Percentiles rank a stretch among this genome's conserved stretches.
Evolutionary conservation across 2,113 vertebrate genomes (phyloP).

Genomic region (Aramus guarauna): DNA sequence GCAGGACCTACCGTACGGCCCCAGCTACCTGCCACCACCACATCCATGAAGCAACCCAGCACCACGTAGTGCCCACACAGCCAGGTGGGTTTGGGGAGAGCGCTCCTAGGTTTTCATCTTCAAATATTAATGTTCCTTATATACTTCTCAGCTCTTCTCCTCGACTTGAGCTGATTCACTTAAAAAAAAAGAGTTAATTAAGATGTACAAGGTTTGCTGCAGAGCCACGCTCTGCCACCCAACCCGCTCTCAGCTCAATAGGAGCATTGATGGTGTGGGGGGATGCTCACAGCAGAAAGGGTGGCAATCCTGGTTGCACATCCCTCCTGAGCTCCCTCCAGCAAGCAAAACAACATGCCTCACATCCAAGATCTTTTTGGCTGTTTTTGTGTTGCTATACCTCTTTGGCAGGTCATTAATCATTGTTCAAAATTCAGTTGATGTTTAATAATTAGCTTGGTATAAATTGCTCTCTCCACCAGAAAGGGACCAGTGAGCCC

Average conservation of each 20-base stretch:
- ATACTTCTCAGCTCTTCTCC: background rate
- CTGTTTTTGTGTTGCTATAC: background rate
- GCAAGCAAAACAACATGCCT: background rate
- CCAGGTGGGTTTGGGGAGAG: background rate
- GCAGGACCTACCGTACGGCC: background rate
- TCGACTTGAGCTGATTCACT: background rate
- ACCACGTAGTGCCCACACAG: fast-evolving
- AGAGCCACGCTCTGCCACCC: constrained; percentile 10
- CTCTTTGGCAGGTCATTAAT: background rate
- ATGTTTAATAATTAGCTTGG: background rate
- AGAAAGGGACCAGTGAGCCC: background rate
- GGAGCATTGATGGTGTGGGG: background rate
- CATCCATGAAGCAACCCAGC: background rate
- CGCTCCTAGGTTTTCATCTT: background rate
- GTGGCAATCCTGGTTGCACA: background rate
- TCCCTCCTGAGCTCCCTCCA: background rate
- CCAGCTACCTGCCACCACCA: background rate
- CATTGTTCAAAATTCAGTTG: background rate
- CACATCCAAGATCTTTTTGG: background rate
- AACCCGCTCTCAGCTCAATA: background rate
- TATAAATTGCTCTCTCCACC: background rate
- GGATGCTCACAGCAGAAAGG: background rate
- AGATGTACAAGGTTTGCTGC: background rate
- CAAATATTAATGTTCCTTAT: background rate
- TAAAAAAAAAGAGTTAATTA: background rate